A percentile compares a stretch with the other conserved stretches of the same genome.
Evolutionary conservation across 2,113 vertebrate genomes (phyloP).

Genomic region (Diglossa brunneiventris): DNA sequence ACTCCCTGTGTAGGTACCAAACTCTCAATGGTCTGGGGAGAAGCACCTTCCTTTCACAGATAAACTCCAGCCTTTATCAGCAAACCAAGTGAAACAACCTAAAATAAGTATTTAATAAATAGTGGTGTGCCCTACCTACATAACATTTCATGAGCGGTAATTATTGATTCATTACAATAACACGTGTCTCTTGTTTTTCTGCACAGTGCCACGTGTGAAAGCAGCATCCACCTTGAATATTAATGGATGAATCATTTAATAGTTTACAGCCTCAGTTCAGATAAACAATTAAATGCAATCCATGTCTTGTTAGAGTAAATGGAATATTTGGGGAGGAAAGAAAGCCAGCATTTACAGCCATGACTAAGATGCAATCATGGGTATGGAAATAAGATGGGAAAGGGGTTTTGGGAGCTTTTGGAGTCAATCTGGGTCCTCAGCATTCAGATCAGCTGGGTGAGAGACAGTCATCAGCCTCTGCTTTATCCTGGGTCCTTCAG

Average conservation of each 20-base stretch:
- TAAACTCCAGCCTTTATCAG: background rate
- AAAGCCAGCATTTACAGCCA: background rate
- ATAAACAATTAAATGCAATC: background rate
- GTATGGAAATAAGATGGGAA: background rate
- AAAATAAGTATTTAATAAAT: background rate
- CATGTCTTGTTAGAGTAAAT: background rate
- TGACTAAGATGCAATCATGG: background rate
- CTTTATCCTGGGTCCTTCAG: background rate
- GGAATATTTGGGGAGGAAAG: background rate
- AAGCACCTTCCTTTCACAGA: background rate
- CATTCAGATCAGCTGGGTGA: background rate
- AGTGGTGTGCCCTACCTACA: background rate
- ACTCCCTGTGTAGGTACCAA: background rate
- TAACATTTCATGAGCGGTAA: background rate
- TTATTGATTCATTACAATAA: background rate
- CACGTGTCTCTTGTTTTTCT: background rate
- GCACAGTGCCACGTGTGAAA: background rate
- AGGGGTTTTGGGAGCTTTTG: background rate
- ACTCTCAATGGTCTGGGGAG: background rate
- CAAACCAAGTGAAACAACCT: background rate
- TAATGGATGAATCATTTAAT: background rate
- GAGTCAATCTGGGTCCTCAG: background rate
- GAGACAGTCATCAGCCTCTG: background rate
- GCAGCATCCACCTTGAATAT: background rate
- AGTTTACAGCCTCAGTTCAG: background rate